Conservation (phyloP, 2,888 invertebrate genomes). For the Gibbula magus region DNA sequence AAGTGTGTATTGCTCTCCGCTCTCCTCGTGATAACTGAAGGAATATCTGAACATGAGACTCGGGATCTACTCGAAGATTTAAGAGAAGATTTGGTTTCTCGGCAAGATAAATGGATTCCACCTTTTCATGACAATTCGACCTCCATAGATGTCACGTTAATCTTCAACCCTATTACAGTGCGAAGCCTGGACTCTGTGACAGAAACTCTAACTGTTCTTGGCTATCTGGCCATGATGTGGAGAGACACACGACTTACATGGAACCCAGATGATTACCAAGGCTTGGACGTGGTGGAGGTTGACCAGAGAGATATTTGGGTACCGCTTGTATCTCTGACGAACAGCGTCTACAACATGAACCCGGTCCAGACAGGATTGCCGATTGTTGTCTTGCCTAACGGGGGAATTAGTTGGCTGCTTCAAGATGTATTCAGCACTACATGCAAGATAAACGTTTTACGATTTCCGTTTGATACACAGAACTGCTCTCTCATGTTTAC, state of each 20-base stretch:
- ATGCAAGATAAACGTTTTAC: not conserved
- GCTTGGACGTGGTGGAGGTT: no score
- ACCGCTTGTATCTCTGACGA: no score
- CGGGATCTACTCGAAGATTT: not conserved
- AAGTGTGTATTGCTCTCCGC: no score
- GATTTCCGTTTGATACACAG: slow-evolving; percentile 2
- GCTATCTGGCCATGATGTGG: no score
- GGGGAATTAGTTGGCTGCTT: not conserved
- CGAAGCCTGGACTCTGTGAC: not conserved
- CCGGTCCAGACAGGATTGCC: not conserved
- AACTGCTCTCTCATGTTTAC: not conserved
- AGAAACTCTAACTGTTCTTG: not conserved
- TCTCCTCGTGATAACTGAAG: no score
- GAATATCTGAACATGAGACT: not conserved
- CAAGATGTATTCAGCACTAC: not conserved
- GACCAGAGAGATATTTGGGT: no score
- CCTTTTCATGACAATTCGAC: not conserved
- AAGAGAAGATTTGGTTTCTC: not conserved
- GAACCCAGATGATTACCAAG: no score
- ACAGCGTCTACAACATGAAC: no score
- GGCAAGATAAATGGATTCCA: not conserved
- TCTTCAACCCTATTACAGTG: not conserved
- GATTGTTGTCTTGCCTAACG: not conserved
- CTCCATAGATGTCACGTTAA: not conserved
- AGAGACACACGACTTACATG: not conserved